Percentiles rank a stretch among this genome's conserved stretches.
These are phyloP conservation scores for Apis laboriosa DNA, from an alignment of 1,140 invertebrate species.

Conservation along the genomic window DNA sequence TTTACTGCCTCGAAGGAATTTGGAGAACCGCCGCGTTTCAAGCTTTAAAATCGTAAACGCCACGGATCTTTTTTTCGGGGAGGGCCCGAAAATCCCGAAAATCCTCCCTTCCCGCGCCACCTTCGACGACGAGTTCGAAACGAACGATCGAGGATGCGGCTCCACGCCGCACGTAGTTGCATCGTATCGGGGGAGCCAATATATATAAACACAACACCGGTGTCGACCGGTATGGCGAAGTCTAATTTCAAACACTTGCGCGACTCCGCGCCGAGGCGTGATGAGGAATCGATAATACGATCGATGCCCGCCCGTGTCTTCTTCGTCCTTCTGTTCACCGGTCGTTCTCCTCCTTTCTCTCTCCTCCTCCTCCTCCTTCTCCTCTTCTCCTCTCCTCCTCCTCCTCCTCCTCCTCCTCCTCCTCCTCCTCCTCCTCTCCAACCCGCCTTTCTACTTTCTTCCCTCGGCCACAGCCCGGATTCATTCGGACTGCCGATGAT, in stretches of 20 bases:
- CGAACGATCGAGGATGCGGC: slow-evolving; percentile 14
- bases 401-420: slow-evolving; percentile 7
- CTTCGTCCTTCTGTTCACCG: slow-evolving; percentile 35
- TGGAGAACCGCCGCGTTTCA: background rate
- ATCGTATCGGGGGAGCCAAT: background rate
- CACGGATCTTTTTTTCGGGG: background rate
- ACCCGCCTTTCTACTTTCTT: slow-evolving; percentile 64
- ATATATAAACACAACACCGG: slow-evolving; percentile 31
- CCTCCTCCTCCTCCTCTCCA: slow-evolving; percentile 29
- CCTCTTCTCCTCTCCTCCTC: slow-evolving; percentile 9
- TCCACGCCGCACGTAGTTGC: background rate
- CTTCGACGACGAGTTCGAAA: no score
- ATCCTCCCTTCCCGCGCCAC: no score
- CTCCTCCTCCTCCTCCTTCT: slow-evolving; percentile 34
- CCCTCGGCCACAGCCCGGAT: slow-evolving; percentile 60
- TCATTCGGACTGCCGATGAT: slow-evolving; percentile 75
- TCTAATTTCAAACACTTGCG: slow-evolving; percentile 51
- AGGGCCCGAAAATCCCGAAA: no score
- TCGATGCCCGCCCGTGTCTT: slow-evolving; percentile 21
- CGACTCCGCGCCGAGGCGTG: slow-evolving; percentile 36
- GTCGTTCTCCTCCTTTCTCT: background rate
- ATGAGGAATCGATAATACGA: slow-evolving; percentile 58
- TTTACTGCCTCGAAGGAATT: background rate
- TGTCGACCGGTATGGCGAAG: slow-evolving; percentile 32
- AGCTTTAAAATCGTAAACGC: background rate